These are phyloP conservation scores for Peromyscus polionotus DNA, from an alignment of 2,113 vertebrate species.

Conservation along the genomic window DNA sequence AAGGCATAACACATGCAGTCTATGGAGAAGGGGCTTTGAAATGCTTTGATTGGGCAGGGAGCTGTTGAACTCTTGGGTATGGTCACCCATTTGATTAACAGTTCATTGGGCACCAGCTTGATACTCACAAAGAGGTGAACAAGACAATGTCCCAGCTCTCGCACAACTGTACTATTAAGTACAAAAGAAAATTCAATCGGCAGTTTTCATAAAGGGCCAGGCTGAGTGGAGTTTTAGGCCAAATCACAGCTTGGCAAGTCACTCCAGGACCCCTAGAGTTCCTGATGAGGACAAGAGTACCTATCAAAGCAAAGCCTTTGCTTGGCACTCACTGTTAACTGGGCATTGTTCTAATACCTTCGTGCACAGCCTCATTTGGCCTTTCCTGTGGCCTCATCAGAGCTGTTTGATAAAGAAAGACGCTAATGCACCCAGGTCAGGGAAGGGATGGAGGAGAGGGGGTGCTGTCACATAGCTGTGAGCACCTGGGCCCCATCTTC, in stretches of 20 bases:
- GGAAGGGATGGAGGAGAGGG: not conserved
- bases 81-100: not conserved
- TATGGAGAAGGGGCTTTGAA: not conserved
- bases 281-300: not conserved
- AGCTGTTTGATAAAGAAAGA: not conserved
- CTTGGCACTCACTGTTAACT: not conserved
- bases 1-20: not conserved
- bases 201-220: not conserved
- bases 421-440: not conserved
- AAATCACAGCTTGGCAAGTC: not conserved
- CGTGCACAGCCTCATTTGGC: not conserved
- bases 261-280: not conserved
- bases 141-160: not conserved
- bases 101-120: not conserved
- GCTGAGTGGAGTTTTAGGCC: not conserved
- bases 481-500: not conserved
- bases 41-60: not conserved
- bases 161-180: not conserved
- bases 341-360: not conserved
- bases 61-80: not conserved
- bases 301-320: not conserved
- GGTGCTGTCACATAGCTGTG: not conserved
- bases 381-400: not conserved
- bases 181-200: not conserved
- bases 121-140: not conserved